Evolutionary conservation across 2,888 invertebrate genomes (phyloP).

Genomic region (Eupithecia pulchellata): DNA sequence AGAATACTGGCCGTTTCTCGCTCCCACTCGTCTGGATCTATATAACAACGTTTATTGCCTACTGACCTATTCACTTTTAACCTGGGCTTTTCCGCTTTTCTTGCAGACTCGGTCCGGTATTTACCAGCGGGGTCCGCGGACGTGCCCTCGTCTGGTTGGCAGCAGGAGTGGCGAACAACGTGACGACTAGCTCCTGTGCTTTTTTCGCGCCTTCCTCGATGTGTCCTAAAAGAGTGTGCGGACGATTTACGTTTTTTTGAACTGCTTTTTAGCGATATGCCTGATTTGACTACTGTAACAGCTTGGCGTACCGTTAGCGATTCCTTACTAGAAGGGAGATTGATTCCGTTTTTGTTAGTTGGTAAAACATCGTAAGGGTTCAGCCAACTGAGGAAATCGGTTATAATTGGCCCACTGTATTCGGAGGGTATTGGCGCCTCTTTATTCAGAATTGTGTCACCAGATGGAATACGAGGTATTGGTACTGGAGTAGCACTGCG

Average conservation of each 20-base stretch:
- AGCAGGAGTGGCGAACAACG: conserved; percentile 76
- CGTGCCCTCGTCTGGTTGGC: conserved; percentile 62
- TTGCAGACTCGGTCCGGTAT: conserved; percentile 78
- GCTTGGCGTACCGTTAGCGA: conserved; percentile 82
- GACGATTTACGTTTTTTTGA: conserved; percentile 82
- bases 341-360: conserved; percentile 71
- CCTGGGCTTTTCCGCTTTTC: conserved; percentile 70
- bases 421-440: conserved; percentile 74
- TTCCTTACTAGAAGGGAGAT: conserved; percentile 63
- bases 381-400: conserved; percentile 88
- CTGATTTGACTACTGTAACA: conserved; percentile 78
- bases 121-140: conserved; percentile 58
- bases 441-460: conserved; percentile 52
- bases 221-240: conserved; percentile 79
- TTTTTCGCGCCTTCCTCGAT: conserved; percentile 79
- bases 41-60: conserved; percentile 83
- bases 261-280: conserved; percentile 66
- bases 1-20: conserved; percentile 85
- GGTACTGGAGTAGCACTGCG: conserved; percentile 64
- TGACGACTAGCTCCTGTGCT: conserved; percentile 74
- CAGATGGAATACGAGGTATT: conserved; percentile 62
- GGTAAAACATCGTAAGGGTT: conserved; percentile 81
- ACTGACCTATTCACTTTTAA: conserved; percentile 71
- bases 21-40: conserved; percentile 83
- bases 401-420: conserved; percentile 88